A percentile compares a stretch with the other conserved stretches of the same genome.
These are phyloP conservation scores for Hydropotes inermis DNA, from an alignment of 2,113 vertebrate species.

Conservation along the genomic window DNA sequence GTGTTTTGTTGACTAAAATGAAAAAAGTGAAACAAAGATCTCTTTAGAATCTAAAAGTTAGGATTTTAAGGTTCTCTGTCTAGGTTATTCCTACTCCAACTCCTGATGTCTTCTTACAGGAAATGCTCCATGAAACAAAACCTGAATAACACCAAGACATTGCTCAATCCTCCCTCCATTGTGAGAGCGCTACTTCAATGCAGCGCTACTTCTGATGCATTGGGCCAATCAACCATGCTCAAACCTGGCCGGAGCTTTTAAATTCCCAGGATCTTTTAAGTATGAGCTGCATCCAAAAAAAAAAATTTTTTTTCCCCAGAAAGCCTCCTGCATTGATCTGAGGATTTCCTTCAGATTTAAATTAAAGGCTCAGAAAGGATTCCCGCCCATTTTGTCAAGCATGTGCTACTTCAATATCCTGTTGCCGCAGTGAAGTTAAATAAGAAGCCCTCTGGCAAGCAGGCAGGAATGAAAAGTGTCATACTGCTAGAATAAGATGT, in stretches of 20 bases:
- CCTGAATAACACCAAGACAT: not conserved
- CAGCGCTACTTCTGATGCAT: not conserved
- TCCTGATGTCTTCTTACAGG: not conserved
- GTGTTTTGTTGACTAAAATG: not conserved
- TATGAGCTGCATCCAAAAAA: not conserved
- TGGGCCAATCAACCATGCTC: not conserved
- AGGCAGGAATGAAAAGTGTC: not conserved
- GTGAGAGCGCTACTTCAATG: not conserved
- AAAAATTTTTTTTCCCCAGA: not conserved
- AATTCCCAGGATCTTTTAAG: not conserved
- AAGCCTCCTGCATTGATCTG: not conserved
- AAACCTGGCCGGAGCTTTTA: not conserved
- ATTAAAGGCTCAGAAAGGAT: not conserved
- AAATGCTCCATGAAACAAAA: not conserved
- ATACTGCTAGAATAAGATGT: not conserved
- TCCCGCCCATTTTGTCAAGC: not conserved
- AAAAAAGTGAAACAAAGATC: not conserved
- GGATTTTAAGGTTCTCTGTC: not conserved
- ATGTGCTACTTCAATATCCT: not conserved
- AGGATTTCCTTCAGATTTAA: not conserved
- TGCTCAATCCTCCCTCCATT: not conserved
- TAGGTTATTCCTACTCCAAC: not conserved
- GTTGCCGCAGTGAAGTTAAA: not conserved
- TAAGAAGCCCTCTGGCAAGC: not conserved
- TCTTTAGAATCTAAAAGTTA: not conserved